Percentiles rank a stretch among this genome's conserved stretches.
phyloP scores from a whole-genome alignment of 2,888 invertebrate genomes.

The Taphrorychus bicolor region DNA sequence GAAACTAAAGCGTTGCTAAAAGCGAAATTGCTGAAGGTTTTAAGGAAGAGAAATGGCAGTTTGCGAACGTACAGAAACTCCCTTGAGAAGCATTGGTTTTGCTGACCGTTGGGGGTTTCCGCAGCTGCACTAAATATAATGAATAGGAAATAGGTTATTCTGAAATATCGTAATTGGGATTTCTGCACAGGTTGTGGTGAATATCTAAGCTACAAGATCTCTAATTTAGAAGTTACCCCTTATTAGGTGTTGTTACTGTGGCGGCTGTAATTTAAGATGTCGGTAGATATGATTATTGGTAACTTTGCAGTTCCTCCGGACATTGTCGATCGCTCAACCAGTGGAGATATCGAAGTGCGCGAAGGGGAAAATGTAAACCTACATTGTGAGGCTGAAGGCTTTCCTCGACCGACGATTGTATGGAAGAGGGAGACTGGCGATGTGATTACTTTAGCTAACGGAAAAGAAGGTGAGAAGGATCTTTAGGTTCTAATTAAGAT shows the following conservation, averaged over 20 bases:
- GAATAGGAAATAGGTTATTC: conserved; percentile 22
- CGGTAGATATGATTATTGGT: not conserved
- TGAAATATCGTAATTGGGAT: conserved; percentile 18
- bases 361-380: conserved; percentile 89
- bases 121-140: conserved; percentile 16
- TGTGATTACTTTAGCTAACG: conserved; percentile 68
- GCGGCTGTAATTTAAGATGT: not conserved
- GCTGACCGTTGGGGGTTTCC: conserved; percentile 24
- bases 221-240: not conserved
- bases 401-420: conserved; percentile 83
- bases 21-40: conserved; percentile 20
- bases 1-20: conserved; percentile 16
- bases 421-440: conserved; percentile 86
- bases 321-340: conserved; percentile 85
- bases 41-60: conserved; percentile 27
- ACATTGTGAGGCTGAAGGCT: conserved; percentile 86
- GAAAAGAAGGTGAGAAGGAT: conserved; percentile 68
- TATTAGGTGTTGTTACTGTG: not conserved
- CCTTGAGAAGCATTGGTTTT: conserved; percentile 25
- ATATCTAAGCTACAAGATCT: conserved; percentile 4
- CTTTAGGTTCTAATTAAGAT: not conserved
- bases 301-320: conserved; percentile 79
- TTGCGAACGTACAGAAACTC: conserved; percentile 18
- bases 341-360: conserved; percentile 83
- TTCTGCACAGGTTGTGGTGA: conserved; percentile 10